Evolutionary conservation across 1,140 invertebrate species (phyloP), one percentile per base, ranked within the genome.

Genomic region (Caerostris darwini): DNA sequence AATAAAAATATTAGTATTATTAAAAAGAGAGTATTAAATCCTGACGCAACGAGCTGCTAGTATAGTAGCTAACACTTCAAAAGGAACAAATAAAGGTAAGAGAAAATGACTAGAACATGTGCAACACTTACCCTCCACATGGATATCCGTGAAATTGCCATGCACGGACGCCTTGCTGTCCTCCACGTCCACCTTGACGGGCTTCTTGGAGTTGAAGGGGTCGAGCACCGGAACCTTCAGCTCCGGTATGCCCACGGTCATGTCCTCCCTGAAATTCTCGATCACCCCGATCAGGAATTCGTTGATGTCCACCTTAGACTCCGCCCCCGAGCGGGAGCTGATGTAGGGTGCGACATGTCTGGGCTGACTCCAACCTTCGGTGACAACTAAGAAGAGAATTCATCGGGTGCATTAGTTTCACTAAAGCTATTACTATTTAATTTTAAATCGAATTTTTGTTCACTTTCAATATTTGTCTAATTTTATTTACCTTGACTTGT

Each of bases 201-300:
- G 92, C 19, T 87, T 85, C 19, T 92, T 86, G 0, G 92, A 61
- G 3, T 56, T 8, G 17, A 94, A 94, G 50, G 94, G 94, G n/a
- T 94, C 94, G 3, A 94, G 67, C 3, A 94, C n/a, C 3, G 94
- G 94, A 0, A 94, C 82, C 12, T 94, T 94, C 14, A 94, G 56
- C 14, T 88, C 82, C 4, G 69, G 56, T 53, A 94, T 94, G 0
- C 94, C 94, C 0, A 67, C 93, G 1, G 14, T 12, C 94, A 94
- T 94, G n/a, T 93, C 94, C 1, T 94, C 67, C 50, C 57, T 90
- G 77, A 94, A 94, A n/a, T 94, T 94, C 17, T 94, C 94, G 1
- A 94, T 89, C 0, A 94, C 85, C 5, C 90, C 90, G 10, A 90
- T 85, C 17, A 94, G 64, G 34, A 90, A 94, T 14, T 94, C 92